These are phyloP conservation scores for Oryzaephilus surinamensis DNA, from an alignment of 1,140 invertebrate species.

Conservation along the genomic window DNA sequence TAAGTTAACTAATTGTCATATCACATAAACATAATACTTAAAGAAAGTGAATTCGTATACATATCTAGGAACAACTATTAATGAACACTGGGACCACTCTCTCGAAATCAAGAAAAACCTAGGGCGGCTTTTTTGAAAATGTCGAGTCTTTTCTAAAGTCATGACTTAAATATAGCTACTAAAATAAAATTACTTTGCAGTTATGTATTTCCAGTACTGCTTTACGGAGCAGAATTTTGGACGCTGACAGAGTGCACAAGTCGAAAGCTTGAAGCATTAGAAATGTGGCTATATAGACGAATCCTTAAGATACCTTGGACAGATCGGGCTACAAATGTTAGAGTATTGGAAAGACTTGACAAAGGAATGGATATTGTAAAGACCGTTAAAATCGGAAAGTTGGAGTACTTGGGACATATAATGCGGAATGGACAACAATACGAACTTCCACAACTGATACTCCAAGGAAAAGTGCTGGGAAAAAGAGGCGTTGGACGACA, in stretches of 20 bases:
- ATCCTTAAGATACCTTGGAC: constrained; percentile 8
- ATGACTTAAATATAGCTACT: too few species aligned
- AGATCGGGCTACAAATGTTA: constrained; percentile 1
- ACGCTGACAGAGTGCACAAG: not conserved
- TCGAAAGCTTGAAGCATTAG: constrained; percentile 3
- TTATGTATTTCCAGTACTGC: too few species aligned
- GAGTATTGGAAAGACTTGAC: constrained; percentile 3
- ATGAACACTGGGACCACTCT: too few species aligned
- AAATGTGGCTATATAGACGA: constrained; percentile 7
- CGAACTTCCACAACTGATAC: not conserved
- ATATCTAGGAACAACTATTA: too few species aligned
- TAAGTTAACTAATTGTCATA: too few species aligned
- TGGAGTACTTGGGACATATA: constrained; percentile 5
- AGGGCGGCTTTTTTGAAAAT: too few species aligned
- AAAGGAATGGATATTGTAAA: constrained; percentile 2
- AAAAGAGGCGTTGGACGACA: constrained; percentile 5
- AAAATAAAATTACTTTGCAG: too few species aligned
- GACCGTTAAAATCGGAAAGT: constrained; percentile 6
- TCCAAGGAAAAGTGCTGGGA: constrained; percentile 3
- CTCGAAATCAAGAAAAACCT: too few species aligned
- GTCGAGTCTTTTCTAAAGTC: too few species aligned
- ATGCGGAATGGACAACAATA: constrained; percentile 1
- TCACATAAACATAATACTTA: too few species aligned
- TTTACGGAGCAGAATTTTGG: too few species aligned
- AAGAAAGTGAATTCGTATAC: too few species aligned